Base-by-base conservation (phyloP, 2,113 vertebrate species). In the Callionymus lyra region DNA sequence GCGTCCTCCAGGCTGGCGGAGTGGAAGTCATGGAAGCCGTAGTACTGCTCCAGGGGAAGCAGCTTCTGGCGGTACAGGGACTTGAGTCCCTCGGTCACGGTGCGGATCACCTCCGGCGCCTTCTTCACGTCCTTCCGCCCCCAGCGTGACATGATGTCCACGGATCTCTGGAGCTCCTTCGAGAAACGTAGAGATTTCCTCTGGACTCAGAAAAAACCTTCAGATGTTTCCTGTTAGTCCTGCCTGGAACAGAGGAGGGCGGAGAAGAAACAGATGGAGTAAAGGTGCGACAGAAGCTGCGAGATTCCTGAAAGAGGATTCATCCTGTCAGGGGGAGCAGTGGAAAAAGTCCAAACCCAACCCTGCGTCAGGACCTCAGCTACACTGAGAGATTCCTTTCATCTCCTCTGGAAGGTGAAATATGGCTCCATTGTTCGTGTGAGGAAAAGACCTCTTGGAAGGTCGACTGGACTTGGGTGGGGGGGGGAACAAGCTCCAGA, bases 21-120 rank as follows among this genome's bases (percentile, higher is more conserved):
- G 64, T 97, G 93, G 76, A 95, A 97, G 33, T 91, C 84, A 0
- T 91, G 87, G 18, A 97, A 97, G 3, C 85, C 78, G 12, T 90
- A 96, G 1, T 84, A 83, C 12, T 93, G 85, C 58, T 97, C 93
- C 55, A 94, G 68, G 0, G 93, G 93, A 16, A 92, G 74, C 11
- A 97, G 83, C 51, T 95, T 95, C 34, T 72, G 70, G 0, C 81
- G 78, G 64, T 97, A 96, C 44, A 97, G 75, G 11, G 82, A 84
- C 70, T 90, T 90, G 16, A 97, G 87, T 1, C 87, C 85, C 12
- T 92, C 88, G 0, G 89, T 92, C 37, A 97, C 92, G 0, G 92
- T 92, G 38, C 78, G 87, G 53, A 90, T 87, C 62, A 90, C 89
- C 75, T 92, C 93, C 0, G 90, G 90, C 6, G 80, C 68, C 81